phyloP scores from a whole-genome alignment of 1,140 invertebrate genomes.

The Latrodectus geometricus region DNA sequence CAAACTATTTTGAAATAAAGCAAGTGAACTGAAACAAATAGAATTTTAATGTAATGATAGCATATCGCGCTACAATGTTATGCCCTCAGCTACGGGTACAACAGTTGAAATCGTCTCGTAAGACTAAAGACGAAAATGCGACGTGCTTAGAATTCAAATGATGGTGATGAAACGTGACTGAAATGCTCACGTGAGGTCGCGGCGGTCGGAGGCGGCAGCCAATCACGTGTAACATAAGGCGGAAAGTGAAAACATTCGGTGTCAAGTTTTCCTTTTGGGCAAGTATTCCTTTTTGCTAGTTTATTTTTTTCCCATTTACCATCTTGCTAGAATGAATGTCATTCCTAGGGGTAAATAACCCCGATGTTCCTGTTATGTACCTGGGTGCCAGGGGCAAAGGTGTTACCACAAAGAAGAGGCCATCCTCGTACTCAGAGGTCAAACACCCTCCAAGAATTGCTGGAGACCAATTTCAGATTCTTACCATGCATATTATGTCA shows the following conservation, averaged over 20 bases:
- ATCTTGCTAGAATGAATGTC: neutral
- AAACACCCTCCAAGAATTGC: neutral
- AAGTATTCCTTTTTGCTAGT: neutral
- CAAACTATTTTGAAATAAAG: too few species aligned
- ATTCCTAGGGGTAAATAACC: conserved; percentile 22
- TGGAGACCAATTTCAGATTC: too few species aligned
- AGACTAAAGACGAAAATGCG: too few species aligned
- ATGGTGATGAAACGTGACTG: too few species aligned
- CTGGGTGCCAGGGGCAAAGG: neutral
- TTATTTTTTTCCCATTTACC: neutral
- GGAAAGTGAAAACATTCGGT: conserved; percentile 19
- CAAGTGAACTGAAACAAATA: too few species aligned
- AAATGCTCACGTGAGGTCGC: too few species aligned
- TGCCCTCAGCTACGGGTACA: too few species aligned
- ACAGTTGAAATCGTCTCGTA: too few species aligned
- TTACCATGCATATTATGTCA: too few species aligned
- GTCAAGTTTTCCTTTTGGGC: neutral
- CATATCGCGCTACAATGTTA: too few species aligned
- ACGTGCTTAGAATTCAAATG: too few species aligned
- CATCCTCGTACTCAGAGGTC: neutral
- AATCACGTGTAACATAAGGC: neutral
- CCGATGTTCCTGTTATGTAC: neutral
- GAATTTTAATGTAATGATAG: too few species aligned
- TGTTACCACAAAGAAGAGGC: neutral
- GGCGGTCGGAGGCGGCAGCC: neutral